Conservation (phyloP, 1,140 invertebrate species). For the Drosophila equinoxialis region DNA sequence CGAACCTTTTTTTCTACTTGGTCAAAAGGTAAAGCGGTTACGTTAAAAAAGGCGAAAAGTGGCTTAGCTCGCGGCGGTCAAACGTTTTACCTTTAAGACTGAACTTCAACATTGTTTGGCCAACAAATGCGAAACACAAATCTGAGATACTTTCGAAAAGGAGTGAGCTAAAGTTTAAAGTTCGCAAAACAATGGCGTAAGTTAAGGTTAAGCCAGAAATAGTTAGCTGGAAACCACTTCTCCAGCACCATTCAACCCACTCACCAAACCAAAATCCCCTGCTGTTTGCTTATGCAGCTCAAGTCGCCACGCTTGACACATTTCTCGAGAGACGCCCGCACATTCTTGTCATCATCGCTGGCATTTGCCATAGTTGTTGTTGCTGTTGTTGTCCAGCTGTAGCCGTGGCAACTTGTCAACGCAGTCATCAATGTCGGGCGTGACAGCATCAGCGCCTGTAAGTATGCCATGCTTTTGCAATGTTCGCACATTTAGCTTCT, state of each 20-base stretch:
- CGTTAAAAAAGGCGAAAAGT: constrained; percentile 57
- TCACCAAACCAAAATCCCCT: not conserved
- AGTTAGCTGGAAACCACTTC: constrained; percentile 20
- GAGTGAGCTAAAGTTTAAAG: constrained; percentile 50
- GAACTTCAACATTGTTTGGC: constrained; percentile 64
- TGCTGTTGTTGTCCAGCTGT: constrained; percentile 30
- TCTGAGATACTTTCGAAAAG: constrained; percentile 35
- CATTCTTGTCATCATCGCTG: constrained; percentile 44
- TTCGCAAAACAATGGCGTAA: constrained; percentile 46
- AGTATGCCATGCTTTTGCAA: constrained; percentile 71
- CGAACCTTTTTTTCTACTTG: constrained; percentile 18
- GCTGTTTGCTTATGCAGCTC: constrained; percentile 74
- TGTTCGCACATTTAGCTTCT: constrained; percentile 59
- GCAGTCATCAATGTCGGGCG: constrained; percentile 76
- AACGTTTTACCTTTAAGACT: constrained; percentile 48
- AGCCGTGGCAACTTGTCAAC: constrained; percentile 68
- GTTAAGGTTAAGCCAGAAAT: constrained; percentile 30
- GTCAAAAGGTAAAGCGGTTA: constrained; percentile 15
- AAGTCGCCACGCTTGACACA: constrained; percentile 77
- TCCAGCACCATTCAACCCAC: constrained; percentile 14
- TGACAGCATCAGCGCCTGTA: constrained; percentile 68
- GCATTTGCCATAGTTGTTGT: constrained; percentile 25
- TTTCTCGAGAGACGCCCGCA: constrained; percentile 69
- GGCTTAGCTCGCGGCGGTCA: constrained; percentile 43
- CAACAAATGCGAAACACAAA: constrained; percentile 12